Evolutionary conservation across 2,113 vertebrate species (phyloP).

Genomic region (Nothocercus julius): DNA sequence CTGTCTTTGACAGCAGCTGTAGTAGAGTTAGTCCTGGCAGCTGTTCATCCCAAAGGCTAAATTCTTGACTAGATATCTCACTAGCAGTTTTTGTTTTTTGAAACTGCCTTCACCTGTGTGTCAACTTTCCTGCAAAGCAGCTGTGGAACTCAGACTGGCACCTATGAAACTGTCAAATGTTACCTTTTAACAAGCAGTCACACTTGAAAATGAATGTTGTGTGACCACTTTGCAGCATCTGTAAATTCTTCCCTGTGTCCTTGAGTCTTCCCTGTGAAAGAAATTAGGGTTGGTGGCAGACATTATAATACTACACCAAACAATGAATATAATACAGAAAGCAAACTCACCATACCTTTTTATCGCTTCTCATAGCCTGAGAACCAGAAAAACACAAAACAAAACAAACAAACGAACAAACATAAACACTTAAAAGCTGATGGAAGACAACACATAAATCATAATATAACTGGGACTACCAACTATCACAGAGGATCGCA

Average conservation of each 20-base stretch:
- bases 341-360: background rate
- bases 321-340: background rate
- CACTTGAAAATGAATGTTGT: slow-evolving; percentile 5
- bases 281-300: background rate
- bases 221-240: background rate
- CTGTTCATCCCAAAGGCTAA: background rate
- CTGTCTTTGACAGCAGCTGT: background rate
- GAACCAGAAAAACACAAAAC: background rate
- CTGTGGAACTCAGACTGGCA: background rate
- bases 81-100: background rate
- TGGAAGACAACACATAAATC: background rate
- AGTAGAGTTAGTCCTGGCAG: slow-evolving; percentile 15
- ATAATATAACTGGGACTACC: background rate
- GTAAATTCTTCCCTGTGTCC: background rate
- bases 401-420: background rate
- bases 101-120: background rate
- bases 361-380: background rate
- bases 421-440: background rate
- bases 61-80: background rate
- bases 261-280: background rate
- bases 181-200: background rate
- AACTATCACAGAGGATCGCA: background rate
- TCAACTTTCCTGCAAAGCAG: background rate
- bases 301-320: background rate
- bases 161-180: background rate